These are phyloP conservation scores for Sinocyclocheilus anophthalmus DNA, from an alignment of 2,113 vertebrate species.

Conservation along the genomic window DNA sequence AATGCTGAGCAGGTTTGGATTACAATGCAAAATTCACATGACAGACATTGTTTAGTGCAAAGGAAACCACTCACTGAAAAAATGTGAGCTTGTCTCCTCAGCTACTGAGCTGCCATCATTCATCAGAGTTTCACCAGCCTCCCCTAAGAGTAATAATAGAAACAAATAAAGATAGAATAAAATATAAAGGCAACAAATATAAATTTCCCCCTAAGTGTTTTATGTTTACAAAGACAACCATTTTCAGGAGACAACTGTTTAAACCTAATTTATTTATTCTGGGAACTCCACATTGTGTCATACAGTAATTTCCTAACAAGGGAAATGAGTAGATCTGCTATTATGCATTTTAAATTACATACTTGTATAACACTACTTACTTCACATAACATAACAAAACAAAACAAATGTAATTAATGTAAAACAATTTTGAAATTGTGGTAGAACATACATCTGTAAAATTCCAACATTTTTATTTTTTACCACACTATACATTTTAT, in stretches of 20 bases:
- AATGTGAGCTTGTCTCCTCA: background rate
- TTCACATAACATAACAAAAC: background rate
- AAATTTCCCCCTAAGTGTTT: too few relatives aligned
- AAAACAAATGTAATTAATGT: background rate
- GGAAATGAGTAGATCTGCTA: background rate
- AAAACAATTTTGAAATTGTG: background rate
- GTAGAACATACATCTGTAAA: background rate
- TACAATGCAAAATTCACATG: background rate
- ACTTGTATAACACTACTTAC: background rate
- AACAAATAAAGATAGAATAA: background rate
- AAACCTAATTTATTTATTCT: conserved; percentile 1
- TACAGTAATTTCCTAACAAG: background rate
- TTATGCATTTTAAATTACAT: background rate
- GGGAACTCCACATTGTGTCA: background rate
- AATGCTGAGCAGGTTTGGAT: background rate
- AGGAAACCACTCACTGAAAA: background rate
- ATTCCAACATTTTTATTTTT: background rate
- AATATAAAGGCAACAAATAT: background rate
- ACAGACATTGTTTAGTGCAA: background rate
- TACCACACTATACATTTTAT: background rate
- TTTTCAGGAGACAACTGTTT: background rate
- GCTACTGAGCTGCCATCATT: background rate
- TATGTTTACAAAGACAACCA: background rate
- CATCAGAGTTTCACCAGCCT: conserved; percentile 23
- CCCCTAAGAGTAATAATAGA: conserved; percentile 45